These are phyloP conservation scores for Chaenocephalus aceratus DNA, from an alignment of 2,113 vertebrate species.

Conservation along the genomic window DNA sequence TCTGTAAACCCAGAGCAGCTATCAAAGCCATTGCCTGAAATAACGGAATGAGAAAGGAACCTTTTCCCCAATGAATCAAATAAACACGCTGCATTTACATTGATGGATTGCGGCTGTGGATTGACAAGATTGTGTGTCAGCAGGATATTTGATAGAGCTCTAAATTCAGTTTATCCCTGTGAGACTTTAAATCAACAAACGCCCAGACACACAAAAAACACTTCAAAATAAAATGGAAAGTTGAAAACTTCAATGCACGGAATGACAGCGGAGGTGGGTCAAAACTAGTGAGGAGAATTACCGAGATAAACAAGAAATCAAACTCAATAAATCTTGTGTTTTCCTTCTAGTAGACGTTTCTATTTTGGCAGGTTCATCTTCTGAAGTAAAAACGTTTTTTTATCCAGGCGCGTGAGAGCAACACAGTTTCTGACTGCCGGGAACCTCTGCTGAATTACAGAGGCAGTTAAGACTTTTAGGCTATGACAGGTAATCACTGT, in stretches of 20 bases:
- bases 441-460: constrained; percentile 56
- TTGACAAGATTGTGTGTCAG: constrained; percentile 67
- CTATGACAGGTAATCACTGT: constrained; percentile 80
- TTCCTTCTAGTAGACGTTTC: constrained; percentile 31
- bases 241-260: constrained; percentile 1
- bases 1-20: constrained; percentile 26
- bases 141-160: constrained; percentile 57
- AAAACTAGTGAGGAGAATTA: constrained; percentile 20
- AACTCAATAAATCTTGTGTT: constrained; percentile 32
- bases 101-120: constrained; percentile 65
- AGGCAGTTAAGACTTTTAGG: constrained; percentile 62
- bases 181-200: constrained; percentile 30
- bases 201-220: constrained; percentile 9
- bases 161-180: constrained; percentile 15
- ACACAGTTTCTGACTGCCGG: constrained; percentile 24
- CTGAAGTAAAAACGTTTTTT: constrained; percentile 55
- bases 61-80: constrained; percentile 28
- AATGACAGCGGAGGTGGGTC: constrained; percentile 11
- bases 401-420: constrained; percentile 21
- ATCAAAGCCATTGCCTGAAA: constrained; percentile 59
- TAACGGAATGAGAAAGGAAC: constrained; percentile 35
- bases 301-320: constrained; percentile 37
- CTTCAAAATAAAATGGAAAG: constrained; percentile 10
- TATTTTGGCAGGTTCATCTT: constrained; percentile 13
- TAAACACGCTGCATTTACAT: constrained; percentile 42